Conservation (phyloP, 2,797 vertebrate genomes). For the Serranus cabrilla region DNA sequence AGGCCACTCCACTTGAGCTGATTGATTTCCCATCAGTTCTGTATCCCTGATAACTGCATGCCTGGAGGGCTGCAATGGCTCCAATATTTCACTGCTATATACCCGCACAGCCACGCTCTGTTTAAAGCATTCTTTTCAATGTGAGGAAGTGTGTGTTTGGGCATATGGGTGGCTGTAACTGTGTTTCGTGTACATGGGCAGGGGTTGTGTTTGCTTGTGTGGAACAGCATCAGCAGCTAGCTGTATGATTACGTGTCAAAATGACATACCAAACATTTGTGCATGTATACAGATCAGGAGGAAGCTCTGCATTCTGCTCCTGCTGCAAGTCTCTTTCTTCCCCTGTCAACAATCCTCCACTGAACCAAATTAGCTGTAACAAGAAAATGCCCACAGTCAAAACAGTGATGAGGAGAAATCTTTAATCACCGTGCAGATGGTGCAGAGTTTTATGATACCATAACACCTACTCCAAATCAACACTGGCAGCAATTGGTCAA, state of each 20-base stretch:
- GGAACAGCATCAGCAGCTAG: conserved; percentile 3
- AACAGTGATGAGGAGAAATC: conserved; percentile 38
- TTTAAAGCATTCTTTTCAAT: conserved; percentile 53
- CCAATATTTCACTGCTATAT: conserved; percentile 75
- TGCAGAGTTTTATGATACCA: conserved; percentile 37
- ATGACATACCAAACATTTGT: conserved; percentile 44
- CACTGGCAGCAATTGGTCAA: conserved; percentile 35
- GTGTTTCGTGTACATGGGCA: neutral
- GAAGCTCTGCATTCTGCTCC: conserved; percentile 35
- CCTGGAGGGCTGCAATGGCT: conserved; percentile 78
- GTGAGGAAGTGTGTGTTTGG: conserved; percentile 27
- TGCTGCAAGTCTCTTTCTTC: conserved; percentile 10
- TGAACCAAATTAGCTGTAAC: conserved; percentile 35
- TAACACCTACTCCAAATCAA: conserved; percentile 6
- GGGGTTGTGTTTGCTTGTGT: neutral
- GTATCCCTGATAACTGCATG: conserved; percentile 83
- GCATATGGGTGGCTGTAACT: conserved; percentile 17
- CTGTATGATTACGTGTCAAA: conserved; percentile 36
- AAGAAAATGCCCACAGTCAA: conserved; percentile 32
- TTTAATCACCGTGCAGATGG: conserved; percentile 45
- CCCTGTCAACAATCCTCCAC: conserved; percentile 42
- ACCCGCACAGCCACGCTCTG: conserved; percentile 43
- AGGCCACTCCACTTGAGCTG: conserved; percentile 80
- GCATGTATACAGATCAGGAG: conserved; percentile 13
- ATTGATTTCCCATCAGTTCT: conserved; percentile 86